Evolutionary conservation across 2,113 vertebrate species (phyloP), one percentile per base, ranked within the genome.

Genomic region (Crotophaga sulcirostris): DNA sequence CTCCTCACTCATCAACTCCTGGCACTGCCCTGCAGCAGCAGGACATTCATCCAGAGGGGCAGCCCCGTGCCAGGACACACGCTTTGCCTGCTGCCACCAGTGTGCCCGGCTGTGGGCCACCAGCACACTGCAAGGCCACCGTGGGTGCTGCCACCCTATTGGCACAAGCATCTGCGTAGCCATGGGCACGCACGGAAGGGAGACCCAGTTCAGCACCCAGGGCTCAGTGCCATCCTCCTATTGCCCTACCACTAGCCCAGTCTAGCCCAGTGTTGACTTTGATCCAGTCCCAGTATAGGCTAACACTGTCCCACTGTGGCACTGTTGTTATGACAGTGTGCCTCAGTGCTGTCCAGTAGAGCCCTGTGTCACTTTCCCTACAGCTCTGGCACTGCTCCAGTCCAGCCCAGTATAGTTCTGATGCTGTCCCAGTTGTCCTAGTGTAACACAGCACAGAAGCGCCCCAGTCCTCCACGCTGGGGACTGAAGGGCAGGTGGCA

Each of bases 21-120:
- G 96, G 95, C 96, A 94, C 76, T 93, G 70, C 75, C 91, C 86
- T 11, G 3, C 11, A 29, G 92, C 81, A 92, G 76, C 89, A 17
- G 81, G 47, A 93, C 12, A 4, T 59, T 88, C 90, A 88, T 94
- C 96, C 92, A 84, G 95, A 89, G 73, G 59, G 74, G 34, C 56
- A 89, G 83, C 33, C 68, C 79, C 1, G 47, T 89, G 94, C 95
- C 94, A 95, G 93, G 83, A 52, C 55, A 69, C 59, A 70, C 10
- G 4, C 56, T 70, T 66, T 93, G 84, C 76, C 80, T 3, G 2
- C 69, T 87, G 84, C 87, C 31, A 6, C 83, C 54, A 76, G 83
- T 0, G 2, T 26, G 85, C 73, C 80, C 28, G 2, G 58, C 63
- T 23, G 3, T 2, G 3, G 83, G 72, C 94, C 88, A 62, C 85